These are phyloP conservation scores for Rhyacophila brunnea DNA, from an alignment of 1,140 invertebrate genomes.

Conservation along the genomic window DNA sequence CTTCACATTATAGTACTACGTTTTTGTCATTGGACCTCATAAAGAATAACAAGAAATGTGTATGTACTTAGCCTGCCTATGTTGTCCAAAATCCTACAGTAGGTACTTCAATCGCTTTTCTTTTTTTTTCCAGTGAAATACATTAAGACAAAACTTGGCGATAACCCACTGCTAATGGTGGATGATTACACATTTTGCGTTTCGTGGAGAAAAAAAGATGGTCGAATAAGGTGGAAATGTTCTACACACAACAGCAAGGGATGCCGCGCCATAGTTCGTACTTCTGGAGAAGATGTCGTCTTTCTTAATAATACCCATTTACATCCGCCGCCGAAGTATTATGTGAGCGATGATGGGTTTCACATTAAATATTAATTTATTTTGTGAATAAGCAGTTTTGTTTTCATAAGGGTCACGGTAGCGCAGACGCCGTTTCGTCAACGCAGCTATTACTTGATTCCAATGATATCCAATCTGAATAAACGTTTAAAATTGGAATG, in stretches of 20 bases:
- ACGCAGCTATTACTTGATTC: no score
- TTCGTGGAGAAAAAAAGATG: background rate
- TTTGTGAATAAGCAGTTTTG: no score
- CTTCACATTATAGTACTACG: no score
- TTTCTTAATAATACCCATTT: background rate
- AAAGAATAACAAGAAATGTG: no score
- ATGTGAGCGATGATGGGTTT: background rate
- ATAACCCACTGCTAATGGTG: background rate
- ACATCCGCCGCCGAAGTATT: constrained; percentile 1
- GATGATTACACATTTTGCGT: background rate
- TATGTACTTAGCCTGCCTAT: no score
- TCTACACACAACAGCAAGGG: constrained; percentile 24
- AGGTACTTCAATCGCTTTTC: no score
- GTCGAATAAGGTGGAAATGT: constrained; percentile 35
- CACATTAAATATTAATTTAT: background rate
- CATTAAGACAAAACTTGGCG: background rate
- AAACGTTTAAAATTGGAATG: no score
- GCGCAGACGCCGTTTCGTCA: no score
- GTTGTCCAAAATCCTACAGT: no score
- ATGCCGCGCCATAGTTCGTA: constrained; percentile 4
- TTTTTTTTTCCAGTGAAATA: constrained; percentile 7
- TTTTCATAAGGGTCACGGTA: no score
- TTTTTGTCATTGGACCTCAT: no score
- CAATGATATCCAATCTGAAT: no score
- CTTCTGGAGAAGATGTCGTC: background rate